Conservation (phyloP, 2,113 vertebrate species). For the Catharus minimus region DNA sequence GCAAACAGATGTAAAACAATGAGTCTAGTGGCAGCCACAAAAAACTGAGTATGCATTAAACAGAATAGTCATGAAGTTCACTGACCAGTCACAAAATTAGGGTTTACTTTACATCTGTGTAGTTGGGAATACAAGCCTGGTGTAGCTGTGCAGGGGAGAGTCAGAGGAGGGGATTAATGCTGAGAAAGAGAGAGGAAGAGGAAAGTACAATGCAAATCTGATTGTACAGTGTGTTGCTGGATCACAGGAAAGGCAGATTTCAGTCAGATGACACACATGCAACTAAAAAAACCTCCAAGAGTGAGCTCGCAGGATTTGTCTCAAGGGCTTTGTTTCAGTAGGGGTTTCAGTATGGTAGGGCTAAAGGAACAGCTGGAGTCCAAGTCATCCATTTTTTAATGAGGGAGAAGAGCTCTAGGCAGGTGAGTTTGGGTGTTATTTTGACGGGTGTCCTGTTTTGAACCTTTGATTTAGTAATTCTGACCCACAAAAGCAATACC, state of each 20-base stretch:
- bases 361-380: not conserved
- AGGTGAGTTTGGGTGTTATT: not conserved
- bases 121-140: not conserved
- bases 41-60: not conserved
- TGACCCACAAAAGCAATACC: not conserved
- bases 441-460: not conserved
- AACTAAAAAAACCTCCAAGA: not conserved
- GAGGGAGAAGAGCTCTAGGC: not conserved
- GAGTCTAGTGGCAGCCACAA: constrained; percentile 13
- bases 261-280: not conserved
- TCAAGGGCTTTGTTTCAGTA: not conserved
- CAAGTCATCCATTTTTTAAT: not conserved
- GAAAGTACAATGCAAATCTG: not conserved
- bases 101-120: not conserved
- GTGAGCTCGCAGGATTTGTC: not conserved
- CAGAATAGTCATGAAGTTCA: not conserved
- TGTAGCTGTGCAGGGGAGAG: not conserved
- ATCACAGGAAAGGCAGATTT: not conserved
- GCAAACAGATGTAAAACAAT: constrained; percentile 50
- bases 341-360: not conserved
- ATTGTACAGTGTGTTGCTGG: not conserved
- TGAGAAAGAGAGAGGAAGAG: not conserved
- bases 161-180: not conserved
- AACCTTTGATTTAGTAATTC: not conserved
- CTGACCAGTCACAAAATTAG: constrained; percentile 5